Base-by-base conservation (phyloP, 2,113 vertebrate genomes). In the Alethe castanea region DNA sequence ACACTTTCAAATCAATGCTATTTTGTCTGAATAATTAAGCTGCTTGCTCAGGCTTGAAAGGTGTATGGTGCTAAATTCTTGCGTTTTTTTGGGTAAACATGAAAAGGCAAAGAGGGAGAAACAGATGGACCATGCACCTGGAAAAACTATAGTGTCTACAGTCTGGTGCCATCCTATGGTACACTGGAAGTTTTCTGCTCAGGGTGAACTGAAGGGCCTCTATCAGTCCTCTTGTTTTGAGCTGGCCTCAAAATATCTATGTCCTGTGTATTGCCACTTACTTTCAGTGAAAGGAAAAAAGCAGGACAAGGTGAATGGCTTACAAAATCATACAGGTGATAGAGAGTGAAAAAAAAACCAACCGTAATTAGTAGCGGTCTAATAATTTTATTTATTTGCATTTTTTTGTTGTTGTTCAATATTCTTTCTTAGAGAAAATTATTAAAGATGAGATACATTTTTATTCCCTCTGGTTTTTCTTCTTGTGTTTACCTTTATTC, bases 11-110 rank as follows among this genome's bases (percentile, higher is more conserved):
- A 95, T 91, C 95, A 86, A 79, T 85, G 60, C 33, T 81, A 62
- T 91, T 95, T 96, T 95, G 91, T 82, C 87, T 94, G 60, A 95
- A 94, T 95, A 95, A 95, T 94, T 93, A 95, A 87, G 81, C 56
- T 90, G 67, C 67, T 86, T 92, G 66, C 66, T 92, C 71, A 81
- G 59, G 47, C 71, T 93, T 83, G 74, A 95, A 88, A 40, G 92
- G 56, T 56, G 19, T 31, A 42, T 50, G 73, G 62, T 69, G 74
- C 14, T 72, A 88, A 92, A 85, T 61, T 92, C 61, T 91, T 92
- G 45, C 1, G 1, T 56, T 85, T 89, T 83, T 80, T 91, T 57
- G 33, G 53, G 11, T 79, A 69, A 91, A 66, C n/a, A 14, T 33
- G 42, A 65, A 74, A 24, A 86, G 12, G 45, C 26, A 84, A 92